These are phyloP conservation scores for Colaptes auratus DNA, from an alignment of 2,113 vertebrate genomes.

Conservation along the genomic window DNA sequence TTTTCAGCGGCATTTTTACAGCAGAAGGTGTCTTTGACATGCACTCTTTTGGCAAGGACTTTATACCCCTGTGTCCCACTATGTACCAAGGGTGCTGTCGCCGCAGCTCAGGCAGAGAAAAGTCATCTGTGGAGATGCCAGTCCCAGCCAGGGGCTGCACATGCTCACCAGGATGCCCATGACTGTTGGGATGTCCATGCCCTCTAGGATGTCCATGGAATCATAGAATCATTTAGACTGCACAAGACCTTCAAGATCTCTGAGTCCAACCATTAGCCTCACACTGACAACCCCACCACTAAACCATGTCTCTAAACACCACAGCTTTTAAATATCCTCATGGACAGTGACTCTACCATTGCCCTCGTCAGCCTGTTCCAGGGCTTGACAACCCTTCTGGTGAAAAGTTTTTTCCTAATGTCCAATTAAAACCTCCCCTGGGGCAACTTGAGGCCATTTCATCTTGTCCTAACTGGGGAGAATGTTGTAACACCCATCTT, in stretches of 20 bases:
- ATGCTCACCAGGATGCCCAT: neutral
- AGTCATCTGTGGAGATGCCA: neutral
- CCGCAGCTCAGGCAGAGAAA: neutral
- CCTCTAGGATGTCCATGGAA: neutral
- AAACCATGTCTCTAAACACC: neutral
- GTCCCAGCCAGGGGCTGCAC: neutral
- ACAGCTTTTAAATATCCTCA: neutral
- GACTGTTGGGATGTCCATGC: accelerated
- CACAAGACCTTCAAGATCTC: neutral
- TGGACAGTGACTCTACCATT: neutral
- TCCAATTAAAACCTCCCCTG: neutral
- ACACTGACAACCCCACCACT: neutral
- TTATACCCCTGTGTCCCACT: neutral
- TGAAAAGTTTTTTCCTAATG: neutral
- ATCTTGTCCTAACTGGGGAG: neutral
- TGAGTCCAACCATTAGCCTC: neutral
- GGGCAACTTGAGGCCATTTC: neutral
- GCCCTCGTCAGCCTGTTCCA: neutral
- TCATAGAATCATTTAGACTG: neutral
- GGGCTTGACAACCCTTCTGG: neutral
- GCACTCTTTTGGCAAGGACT: neutral
- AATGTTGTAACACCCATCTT: neutral
- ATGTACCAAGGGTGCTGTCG: neutral
- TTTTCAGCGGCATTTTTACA: neutral
- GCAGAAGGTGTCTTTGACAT: neutral